Evolutionary conservation across 2,113 vertebrate species (phyloP).

Genomic region (Festucalex cinctus): DNA sequence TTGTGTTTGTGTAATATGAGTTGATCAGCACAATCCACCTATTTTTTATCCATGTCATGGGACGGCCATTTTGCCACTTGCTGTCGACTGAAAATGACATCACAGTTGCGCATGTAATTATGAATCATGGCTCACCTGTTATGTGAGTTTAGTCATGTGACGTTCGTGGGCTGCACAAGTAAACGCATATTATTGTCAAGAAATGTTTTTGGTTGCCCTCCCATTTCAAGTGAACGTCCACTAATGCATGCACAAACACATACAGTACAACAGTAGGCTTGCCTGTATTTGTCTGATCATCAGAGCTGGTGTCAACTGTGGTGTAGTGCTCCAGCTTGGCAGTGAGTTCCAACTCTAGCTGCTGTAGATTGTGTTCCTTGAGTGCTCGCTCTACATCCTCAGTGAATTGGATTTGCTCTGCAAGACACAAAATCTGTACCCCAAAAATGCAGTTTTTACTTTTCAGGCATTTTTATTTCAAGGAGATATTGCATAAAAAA

Average conservation of each 20-base stretch:
- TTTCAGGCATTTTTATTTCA: background rate
- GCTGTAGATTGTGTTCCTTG: slow-evolving; percentile 78
- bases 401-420: slow-evolving; percentile 96
- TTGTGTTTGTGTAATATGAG: no score
- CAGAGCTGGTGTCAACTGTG: slow-evolving; percentile 74
- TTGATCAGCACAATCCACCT: no score
- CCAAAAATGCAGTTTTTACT: background rate
- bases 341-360: slow-evolving; percentile 82
- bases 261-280: slow-evolving; percentile 6
- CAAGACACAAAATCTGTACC: slow-evolving; percentile 86
- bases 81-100: no score
- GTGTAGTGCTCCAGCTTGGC: slow-evolving; percentile 91
- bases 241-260: background rate
- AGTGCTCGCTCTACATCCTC: slow-evolving; percentile 89
- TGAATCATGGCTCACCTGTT: no score
- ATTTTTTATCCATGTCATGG: no score
- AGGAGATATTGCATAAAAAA: background rate
- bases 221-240: no score
- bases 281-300: slow-evolving; percentile 76
- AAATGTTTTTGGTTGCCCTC: no score
- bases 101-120: no score
- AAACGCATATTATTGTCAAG: no score
- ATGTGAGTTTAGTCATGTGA: no score
- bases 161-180: no score
- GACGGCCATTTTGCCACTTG: no score